A percentile compares a stretch with the other conserved stretches of the same genome.
Conservation (phyloP, 23 tunicate species). For the Ciona savignyi region DNA sequence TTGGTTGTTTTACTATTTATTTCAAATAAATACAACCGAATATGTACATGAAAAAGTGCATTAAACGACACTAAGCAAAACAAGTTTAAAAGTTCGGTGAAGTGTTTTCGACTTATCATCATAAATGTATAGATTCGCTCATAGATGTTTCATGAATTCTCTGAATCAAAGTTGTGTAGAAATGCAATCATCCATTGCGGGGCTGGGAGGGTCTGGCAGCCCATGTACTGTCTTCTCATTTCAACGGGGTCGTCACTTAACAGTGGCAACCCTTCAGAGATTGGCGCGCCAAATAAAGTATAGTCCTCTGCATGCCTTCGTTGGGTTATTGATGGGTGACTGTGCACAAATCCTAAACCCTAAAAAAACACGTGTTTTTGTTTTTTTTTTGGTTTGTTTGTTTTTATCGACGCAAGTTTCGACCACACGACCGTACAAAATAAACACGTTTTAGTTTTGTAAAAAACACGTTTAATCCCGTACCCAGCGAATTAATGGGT, state of each 20-base stretch:
- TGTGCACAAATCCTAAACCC: slow-evolving; percentile 10
- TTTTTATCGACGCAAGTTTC: no score
- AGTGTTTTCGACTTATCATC: no score
- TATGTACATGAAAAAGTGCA: not conserved
- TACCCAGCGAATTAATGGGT: no score
- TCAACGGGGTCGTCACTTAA: slow-evolving; percentile 2
- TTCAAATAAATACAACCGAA: not conserved
- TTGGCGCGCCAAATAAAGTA: slow-evolving; percentile 62
- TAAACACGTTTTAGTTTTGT: no score
- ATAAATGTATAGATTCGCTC: not conserved
- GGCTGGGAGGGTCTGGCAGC: slow-evolving; percentile 34
- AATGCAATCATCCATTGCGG: not conserved
- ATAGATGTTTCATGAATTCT: not conserved
- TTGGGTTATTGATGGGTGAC: slow-evolving; percentile 9
- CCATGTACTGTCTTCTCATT: slow-evolving; percentile 27
- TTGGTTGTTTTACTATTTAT: no score
- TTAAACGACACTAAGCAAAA: not conserved
- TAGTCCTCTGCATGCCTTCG: slow-evolving; percentile 34
- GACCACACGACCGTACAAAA: no score
- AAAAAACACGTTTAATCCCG: no score
- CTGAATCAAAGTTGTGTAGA: not conserved
- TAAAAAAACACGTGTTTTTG: not conserved
- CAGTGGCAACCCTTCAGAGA: slow-evolving; percentile 14
- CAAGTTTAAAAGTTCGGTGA: no score
- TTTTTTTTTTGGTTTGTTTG: slow-evolving; percentile 2